Base-by-base conservation (phyloP, 2,797 vertebrate genomes). In the Lepus townsendii region DNA sequence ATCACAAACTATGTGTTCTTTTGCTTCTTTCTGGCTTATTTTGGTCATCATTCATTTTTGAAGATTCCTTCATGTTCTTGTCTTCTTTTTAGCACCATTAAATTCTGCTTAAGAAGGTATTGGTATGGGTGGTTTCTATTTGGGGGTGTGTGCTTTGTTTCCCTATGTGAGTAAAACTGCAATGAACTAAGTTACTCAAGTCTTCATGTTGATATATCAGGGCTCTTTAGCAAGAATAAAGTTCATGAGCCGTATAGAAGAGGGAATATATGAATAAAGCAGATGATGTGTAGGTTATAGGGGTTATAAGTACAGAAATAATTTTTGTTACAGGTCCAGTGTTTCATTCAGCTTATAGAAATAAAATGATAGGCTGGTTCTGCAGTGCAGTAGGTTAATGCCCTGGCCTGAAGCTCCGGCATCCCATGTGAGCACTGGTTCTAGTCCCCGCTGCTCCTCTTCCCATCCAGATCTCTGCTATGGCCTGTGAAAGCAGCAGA, bases 341-440 rank as follows among this genome's bases (percentile, higher is more conserved):
- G 78, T 87, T 88, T 82, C 91, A 65, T 14, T 91, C 30, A 57
- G 42, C 13, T 85, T 66, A 68, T 26, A n/a, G 38, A 90, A 96
- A 42, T 42, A 42, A 8, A 42, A 42, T 9, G 42, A 42, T 42
- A 42, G 7, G 7, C 42, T 42, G 42, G 42, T 8, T 42, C 42
- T 42, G 8, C 42, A 8, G 42, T 8, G 7, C 42, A 42, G 42
- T 42, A 42, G 42, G 42, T 42, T 42, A 42, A 42, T 9, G 42
- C 7, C 42, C 42, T 42, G 42, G 42, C 42, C 42, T 42, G 42
- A 42, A 42, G 42, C 42, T 42, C 42, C 1, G 7, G 42, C 42
- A 42, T 42, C 8, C 42, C 42, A 42, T 42, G 42, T 42, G 42
- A 8, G 42, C 42, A 42, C 42, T 8, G 42, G 42, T 42, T 42